phyloP scores from a whole-genome alignment of 2,113 vertebrate genomes.

The Kryptolebias marmoratus region DNA sequence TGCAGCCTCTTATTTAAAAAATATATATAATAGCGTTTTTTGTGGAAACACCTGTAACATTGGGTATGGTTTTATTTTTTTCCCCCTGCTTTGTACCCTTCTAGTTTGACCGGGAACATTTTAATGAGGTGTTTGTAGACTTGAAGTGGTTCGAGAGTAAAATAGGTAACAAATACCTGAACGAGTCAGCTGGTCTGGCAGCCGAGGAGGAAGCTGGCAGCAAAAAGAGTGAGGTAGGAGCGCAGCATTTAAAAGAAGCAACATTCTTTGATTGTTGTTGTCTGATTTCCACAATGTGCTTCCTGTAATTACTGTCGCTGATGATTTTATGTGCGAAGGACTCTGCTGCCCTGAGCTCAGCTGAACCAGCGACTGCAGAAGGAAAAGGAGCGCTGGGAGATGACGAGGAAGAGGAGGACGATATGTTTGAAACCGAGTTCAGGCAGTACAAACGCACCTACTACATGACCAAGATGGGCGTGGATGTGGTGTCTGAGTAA shows the following conservation, averaged over 20 bases:
- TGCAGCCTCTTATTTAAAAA: not conserved
- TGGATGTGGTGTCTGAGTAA: constrained; percentile 97
- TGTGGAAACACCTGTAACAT: not conserved
- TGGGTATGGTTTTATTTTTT: not conserved
- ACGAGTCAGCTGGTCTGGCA: constrained; percentile 92
- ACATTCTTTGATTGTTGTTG: not conserved
- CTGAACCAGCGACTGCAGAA: constrained; percentile 65
- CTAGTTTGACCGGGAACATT: constrained; percentile 97
- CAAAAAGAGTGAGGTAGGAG: constrained; percentile 82
- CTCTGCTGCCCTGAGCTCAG: constrained; percentile 78
- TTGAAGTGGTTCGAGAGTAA: constrained; percentile 99
- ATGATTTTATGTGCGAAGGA: constrained; percentile 56
- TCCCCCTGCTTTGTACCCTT: not conserved
- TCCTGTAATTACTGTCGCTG: not conserved
- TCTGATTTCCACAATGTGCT: not conserved
- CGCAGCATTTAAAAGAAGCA: not conserved
- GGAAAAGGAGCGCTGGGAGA: constrained; percentile 76
- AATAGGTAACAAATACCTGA: constrained; percentile 98
- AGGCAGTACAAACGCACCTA: constrained; percentile 97
- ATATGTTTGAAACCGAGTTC: constrained; percentile 98
- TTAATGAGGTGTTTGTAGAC: constrained; percentile 96
- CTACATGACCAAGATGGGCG: constrained; percentile 98
- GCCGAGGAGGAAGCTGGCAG: constrained; percentile 91
- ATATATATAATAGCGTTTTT: not conserved
- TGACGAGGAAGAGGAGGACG: constrained; percentile 93